Evolutionary conservation across 2,888 invertebrate species (phyloP).

Genomic region (Drosophila algonquin): DNA sequence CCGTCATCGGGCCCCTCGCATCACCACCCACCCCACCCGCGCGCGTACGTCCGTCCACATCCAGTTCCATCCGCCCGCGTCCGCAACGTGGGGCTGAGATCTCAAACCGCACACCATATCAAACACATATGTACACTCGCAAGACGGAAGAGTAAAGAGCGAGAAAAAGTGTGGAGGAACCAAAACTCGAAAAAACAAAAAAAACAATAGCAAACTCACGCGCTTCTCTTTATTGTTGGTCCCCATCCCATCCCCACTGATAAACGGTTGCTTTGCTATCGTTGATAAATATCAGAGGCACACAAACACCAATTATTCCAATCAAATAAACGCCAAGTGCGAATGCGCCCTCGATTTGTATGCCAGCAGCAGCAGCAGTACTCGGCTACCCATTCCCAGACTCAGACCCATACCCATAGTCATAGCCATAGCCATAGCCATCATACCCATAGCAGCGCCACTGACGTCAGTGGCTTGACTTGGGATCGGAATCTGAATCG

Average conservation of each 20-base stretch:
- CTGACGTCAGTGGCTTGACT: conserved; percentile 63
- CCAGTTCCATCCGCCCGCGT: conserved; percentile 61
- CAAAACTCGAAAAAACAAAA: conserved; percentile 12
- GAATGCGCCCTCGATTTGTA: conserved; percentile 75
- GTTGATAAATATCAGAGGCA: conserved; percentile 44
- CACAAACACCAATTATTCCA: conserved; percentile 51
- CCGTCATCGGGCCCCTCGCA: conserved; percentile 5
- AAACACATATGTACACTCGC: not conserved
- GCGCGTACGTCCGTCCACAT: conserved; percentile 19
- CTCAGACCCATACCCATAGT: not conserved
- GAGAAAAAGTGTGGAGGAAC: not conserved
- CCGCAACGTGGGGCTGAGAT: conserved; percentile 46
- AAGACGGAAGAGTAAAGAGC: conserved; percentile 5
- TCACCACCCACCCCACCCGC: not conserved
- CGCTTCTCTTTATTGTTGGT: conserved; percentile 64
- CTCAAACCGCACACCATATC: conserved; percentile 8
- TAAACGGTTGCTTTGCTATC: conserved; percentile 38
- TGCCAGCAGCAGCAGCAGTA: conserved; percentile 60
- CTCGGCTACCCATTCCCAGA: conserved; percentile 25
- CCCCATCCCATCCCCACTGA: conserved; percentile 49
- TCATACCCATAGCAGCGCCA: conserved; percentile 39
- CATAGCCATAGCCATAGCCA: conserved; percentile 33
- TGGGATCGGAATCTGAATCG: conserved; percentile 35
- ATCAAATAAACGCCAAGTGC: conserved; percentile 55
- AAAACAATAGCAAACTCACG: conserved; percentile 63